Evolutionary conservation across 2,113 vertebrate species (phyloP), one percentile per base, ranked within the genome.

Genomic region (Engraulis encrasicolus): DNA sequence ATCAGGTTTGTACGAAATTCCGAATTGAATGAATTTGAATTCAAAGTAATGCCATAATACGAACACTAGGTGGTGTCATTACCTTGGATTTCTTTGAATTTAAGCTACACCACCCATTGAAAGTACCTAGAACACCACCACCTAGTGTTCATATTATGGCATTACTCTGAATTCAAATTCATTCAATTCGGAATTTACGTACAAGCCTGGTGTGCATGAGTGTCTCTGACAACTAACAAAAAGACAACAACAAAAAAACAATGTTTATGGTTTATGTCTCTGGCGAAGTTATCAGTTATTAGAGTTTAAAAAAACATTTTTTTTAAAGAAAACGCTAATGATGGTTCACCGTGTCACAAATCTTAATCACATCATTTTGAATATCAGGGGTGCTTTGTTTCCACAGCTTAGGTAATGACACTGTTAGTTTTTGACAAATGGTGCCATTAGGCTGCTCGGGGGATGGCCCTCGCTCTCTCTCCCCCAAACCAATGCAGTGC

Each of bases 311-410:
- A 74, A 34, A 74, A 27, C 23, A n/a, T n/a, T n/a, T n/a, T n/a
- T n/a, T n/a, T n/a, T 66, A 66, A 27, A 66, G 31, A 34, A 74
- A 27, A 12, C 66, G n/a, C n/a, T n/a, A 74, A 74, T 74, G 34
- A 74, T 74, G 31, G 66, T 34, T 74, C 66, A 74, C 66, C 23
- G 31, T 74, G 27, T 34, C 58, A 66, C n/a, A 66, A 66, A 23
- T 66, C 66, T 27, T 74, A 74, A 74, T 74, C 66, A 74, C 66
- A 74, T 74, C 66, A 74, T 27, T 74, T 74, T 74, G 66, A 74
- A 34, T 36, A 74, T 74, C 27, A 74, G 12, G 27, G 66, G 66
- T 36, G 12, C 66, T 74, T 36, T 74, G 27, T 74, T 34, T 74
- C 14, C 31, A 15, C 11, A 14, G 27, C 66, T 15, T 31, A 74